phyloP scores from a whole-genome alignment of 1,140 invertebrate species.

The Melanaphis sacchari region DNA sequence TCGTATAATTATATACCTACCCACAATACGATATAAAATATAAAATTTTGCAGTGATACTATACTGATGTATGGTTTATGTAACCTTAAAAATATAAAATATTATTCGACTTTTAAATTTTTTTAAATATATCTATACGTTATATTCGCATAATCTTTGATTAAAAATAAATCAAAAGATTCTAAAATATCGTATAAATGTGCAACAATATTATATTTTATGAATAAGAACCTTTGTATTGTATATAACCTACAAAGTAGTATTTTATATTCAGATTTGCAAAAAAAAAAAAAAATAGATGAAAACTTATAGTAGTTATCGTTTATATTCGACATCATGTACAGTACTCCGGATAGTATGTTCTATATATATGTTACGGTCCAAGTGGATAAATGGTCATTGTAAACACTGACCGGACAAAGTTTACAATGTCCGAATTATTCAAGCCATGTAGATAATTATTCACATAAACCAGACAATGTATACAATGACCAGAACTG shows the following conservation, averaged over 20 bases:
- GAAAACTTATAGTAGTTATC: background rate
- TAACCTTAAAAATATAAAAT: background rate
- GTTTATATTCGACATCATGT: background rate
- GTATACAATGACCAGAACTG: no score
- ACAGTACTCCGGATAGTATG: background rate
- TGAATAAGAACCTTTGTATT: background rate
- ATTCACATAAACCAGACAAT: no score
- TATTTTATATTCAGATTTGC: background rate
- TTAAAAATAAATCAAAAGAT: background rate
- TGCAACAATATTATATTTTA: background rate
- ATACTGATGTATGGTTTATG: background rate
- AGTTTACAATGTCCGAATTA: no score
- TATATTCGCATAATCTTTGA: background rate
- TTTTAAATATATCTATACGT: background rate
- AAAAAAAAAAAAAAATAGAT: slow-evolving; percentile 3
- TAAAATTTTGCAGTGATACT: background rate
- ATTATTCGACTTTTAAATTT: background rate
- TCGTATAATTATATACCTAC: background rate
- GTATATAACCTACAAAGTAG: background rate
- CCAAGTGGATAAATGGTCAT: no score
- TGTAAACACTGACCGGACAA: no score
- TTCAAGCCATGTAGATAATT: no score
- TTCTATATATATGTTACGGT: background rate
- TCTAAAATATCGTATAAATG: background rate
- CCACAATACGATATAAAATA: background rate